Base-by-base conservation (phyloP, 2,113 vertebrate genomes). In the Ammospiza caudacuta region DNA sequence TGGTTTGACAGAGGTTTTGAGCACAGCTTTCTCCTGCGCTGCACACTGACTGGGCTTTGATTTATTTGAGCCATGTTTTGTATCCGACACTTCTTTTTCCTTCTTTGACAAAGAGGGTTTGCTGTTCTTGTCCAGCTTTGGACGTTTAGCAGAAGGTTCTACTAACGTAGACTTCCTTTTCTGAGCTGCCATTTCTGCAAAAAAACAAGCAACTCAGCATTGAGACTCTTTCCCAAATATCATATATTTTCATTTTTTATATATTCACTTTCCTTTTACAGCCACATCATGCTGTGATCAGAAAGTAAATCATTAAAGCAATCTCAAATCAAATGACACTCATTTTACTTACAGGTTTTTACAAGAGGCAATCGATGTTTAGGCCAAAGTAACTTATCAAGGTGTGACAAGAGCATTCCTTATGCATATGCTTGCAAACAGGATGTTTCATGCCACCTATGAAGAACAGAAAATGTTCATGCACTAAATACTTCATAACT, bases 161-260 rank as follows among this genome's bases (percentile, higher is more conserved):
- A 97, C 95, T 95, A 98, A 90, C 8, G 95, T 3, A 92, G 95
- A 98, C 89, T 97, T 98, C 79, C 97, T 97, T 96, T 98, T 98
- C 92, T 98, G 97, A 97, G 97, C 96, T 97, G 98, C 97, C 98
- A 98, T 98, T 97, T 98, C 98, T 98, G 98, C 75, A 98, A 98
- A 92, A 97, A 74, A 89, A 12, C 37, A 91, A 94, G 10, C 7
- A 25, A 93, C 87, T 89, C 63, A 97, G 74, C 68, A 90, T 96
- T 78, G 61, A 88, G 12, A 79, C 70, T 73, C 22, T 41, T 79
- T 77, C 43, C 37, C 29, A 92, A 92, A 63, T 54, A 76, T 15
- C 31, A 0, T 11, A 57, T 33, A 43, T 83, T 63, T 83, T 44
- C 80, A 63, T 16, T 70, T 69, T 69, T 49, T 7, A 76, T 37